Evolutionary conservation across 2,888 invertebrate species (phyloP).

Genomic region (Mechanitis messenoides): DNA sequence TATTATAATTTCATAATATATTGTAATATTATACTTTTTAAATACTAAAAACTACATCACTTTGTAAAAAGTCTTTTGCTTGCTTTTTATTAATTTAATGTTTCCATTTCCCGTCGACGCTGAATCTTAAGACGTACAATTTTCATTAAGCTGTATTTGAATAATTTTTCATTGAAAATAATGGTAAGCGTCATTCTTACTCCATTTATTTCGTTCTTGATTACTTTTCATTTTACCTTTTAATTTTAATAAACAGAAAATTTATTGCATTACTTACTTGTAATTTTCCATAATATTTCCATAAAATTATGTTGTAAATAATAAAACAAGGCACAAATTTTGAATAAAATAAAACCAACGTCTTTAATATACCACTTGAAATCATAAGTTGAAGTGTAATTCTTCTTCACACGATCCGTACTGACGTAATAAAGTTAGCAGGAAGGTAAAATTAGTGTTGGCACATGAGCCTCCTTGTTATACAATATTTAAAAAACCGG

Average conservation of each 20-base stretch:
- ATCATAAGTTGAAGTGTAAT: slow-evolving; percentile 57
- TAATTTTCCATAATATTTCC: background rate
- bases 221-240: slow-evolving; percentile 10
- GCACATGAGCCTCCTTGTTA: slow-evolving; percentile 59
- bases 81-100: slow-evolving; percentile 17
- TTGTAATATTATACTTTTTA: background rate
- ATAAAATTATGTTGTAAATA: too few species aligned
- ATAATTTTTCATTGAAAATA: slow-evolving; percentile 20
- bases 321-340: too few species aligned
- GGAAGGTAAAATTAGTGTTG: slow-evolving; percentile 65
- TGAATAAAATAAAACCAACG: slow-evolving; percentile 43
- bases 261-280: slow-evolving; percentile 5
- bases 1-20: background rate
- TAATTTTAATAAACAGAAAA: background rate
- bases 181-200: slow-evolving; percentile 14
- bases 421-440: slow-evolving; percentile 71
- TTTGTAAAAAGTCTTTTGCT: slow-evolving; percentile 9
- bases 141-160: slow-evolving; percentile 22
- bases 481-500: slow-evolving; percentile 67
- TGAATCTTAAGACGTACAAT: slow-evolving; percentile 20
- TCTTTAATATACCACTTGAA: slow-evolving; percentile 55
- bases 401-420: slow-evolving; percentile 70
- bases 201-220: slow-evolving; percentile 16
- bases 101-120: slow-evolving; percentile 14
- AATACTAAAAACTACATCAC: slow-evolving; percentile 4